Evolutionary conservation across 2,888 invertebrate genomes (phyloP).

Genomic region (Mystacides longicornis): DNA sequence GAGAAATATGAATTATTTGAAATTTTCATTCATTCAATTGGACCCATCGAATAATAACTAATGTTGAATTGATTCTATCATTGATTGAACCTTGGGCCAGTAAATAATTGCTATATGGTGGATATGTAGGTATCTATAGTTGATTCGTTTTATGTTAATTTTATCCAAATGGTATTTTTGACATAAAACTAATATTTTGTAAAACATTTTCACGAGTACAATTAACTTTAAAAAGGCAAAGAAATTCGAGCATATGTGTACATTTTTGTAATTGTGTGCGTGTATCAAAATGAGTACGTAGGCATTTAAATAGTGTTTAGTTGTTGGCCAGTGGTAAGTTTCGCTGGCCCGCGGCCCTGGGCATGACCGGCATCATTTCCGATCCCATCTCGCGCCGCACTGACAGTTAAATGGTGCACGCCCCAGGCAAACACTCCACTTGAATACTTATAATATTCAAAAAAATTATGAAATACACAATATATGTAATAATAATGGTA

Average conservation of each 20-base stretch:
- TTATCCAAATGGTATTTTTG: no score
- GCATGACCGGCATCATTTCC: conserved; percentile 24
- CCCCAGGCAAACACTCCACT: conserved; percentile 6
- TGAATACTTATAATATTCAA: conserved; percentile 3
- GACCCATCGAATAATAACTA: no score
- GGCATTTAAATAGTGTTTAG: conserved; percentile 5
- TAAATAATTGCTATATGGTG: no score
- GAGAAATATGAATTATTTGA: no score
- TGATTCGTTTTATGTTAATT: no score
- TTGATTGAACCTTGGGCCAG: no score
- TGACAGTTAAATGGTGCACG: conserved; percentile 23
- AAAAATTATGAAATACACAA: conserved; percentile 3
- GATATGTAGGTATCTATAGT: no score
- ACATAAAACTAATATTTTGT: no score
- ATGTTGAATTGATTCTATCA: no score
- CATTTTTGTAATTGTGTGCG: background rate
- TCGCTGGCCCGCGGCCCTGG: conserved; percentile 12
- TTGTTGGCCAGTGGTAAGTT: conserved; percentile 9
- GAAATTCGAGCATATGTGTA: background rate
- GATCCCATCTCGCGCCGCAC: conserved; percentile 23
- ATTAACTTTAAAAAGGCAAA: no score
- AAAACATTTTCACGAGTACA: no score
- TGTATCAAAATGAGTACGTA: background rate
- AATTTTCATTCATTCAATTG: no score
- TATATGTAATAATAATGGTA: background rate